A percentile compares a stretch with the other conserved stretches of the same genome.
These are phyloP conservation scores for Moxostoma hubbsi DNA, from an alignment of 2,797 vertebrate species.

Conservation along the genomic window DNA sequence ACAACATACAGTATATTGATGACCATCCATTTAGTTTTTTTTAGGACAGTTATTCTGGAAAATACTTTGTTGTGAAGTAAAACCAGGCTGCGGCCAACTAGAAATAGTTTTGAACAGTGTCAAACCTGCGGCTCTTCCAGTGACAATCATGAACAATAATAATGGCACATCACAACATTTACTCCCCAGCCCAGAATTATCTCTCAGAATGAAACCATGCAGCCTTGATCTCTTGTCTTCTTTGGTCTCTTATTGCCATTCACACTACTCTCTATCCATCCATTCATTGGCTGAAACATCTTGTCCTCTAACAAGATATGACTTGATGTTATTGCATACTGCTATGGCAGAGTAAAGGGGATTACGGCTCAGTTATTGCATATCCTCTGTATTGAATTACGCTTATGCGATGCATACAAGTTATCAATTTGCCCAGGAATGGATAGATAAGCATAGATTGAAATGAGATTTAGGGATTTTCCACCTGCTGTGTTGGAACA, in stretches of 20 bases:
- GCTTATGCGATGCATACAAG: conserved; percentile 67
- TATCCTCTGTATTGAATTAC: conserved; percentile 79
- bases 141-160: too few relatives aligned
- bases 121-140: too few relatives aligned
- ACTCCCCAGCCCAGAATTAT: not conserved
- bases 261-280: not conserved
- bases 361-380: conserved; percentile 78
- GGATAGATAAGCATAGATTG: conserved; percentile 54
- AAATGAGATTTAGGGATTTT: conserved; percentile 49
- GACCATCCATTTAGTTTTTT: not conserved
- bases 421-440: conserved; percentile 77
- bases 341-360: conserved; percentile 69
- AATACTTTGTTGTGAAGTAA: too few relatives aligned
- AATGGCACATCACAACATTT: not conserved
- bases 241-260: conserved; percentile 27
- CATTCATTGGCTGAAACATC: conserved; percentile 57
- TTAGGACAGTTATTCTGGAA: not conserved
- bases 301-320: conserved; percentile 64
- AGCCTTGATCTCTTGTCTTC: conserved; percentile 21
- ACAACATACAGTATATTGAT: not conserved
- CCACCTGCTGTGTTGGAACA: conserved; percentile 37
- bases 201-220: not conserved
- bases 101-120: too few relatives aligned
- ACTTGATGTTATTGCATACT: conserved; percentile 62
- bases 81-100: too few relatives aligned